Percentiles rank a stretch among this genome's conserved stretches.
Conservation (phyloP, 2,113 vertebrate species). For the Antigone vipio region DNA sequence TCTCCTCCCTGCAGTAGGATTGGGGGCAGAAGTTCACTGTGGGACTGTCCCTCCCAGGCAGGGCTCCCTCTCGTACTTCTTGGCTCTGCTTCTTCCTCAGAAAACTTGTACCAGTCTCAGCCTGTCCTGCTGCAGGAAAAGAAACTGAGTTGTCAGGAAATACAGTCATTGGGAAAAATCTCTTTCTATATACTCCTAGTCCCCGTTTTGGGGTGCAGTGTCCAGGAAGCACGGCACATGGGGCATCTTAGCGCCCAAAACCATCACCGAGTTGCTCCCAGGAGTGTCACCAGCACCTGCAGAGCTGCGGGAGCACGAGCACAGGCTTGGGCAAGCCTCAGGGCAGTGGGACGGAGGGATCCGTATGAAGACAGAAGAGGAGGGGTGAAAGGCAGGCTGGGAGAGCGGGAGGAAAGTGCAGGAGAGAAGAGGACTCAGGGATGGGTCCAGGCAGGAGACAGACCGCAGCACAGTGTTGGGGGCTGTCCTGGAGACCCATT, state of each 20-base stretch:
- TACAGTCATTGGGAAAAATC: background rate
- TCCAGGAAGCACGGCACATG: fast-evolving
- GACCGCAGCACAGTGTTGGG: background rate
- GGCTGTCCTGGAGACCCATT: background rate
- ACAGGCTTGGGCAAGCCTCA: background rate
- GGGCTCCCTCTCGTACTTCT: background rate
- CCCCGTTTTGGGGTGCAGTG: background rate
- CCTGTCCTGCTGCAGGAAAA: background rate
- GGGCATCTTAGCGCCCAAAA: background rate
- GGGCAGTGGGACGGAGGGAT: background rate
- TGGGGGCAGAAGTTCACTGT: background rate
- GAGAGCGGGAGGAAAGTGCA: background rate
- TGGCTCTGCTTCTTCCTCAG: background rate
- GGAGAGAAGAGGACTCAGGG: background rate
- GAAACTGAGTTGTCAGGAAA: background rate
- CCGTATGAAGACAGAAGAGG: background rate
- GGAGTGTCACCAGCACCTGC: background rate
- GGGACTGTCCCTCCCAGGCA: background rate
- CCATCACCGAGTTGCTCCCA: background rate
- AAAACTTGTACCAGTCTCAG: background rate
- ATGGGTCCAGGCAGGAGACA: background rate
- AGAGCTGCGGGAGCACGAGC: background rate
- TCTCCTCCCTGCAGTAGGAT: background rate
- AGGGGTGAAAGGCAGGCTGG: background rate
- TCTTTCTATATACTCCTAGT: fast-evolving